Percentiles rank a stretch among this genome's conserved stretches.
Evolutionary conservation across 2,113 vertebrate species (phyloP).

Genomic region (Micronisus gabar): DNA sequence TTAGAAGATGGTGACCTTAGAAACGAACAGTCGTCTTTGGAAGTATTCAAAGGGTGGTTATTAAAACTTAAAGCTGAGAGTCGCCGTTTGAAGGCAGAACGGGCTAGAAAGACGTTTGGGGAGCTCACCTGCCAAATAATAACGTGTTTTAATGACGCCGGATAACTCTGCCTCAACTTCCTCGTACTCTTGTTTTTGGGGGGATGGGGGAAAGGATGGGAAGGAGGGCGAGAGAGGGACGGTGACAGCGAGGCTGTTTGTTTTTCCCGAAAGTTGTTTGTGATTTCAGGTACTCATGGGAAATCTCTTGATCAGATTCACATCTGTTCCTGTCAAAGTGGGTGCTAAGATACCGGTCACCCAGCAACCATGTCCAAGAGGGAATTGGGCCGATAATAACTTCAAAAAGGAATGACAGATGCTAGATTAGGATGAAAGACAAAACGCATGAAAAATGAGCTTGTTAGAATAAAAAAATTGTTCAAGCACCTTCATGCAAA

Average conservation of each 20-base stretch:
- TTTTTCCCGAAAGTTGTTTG: constrained; percentile 98
- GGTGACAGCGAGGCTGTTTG: constrained; percentile 89
- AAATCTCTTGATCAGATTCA: constrained; percentile 99
- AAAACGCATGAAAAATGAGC: constrained; percentile 92
- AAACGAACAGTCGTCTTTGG: neutral
- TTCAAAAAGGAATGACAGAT: constrained; percentile 99
- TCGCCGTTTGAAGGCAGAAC: neutral
- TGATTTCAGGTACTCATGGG: constrained; percentile 99
- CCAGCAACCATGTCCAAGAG: constrained; percentile 99
- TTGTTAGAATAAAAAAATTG: constrained; percentile 97
- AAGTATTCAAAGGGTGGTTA: constrained; percentile 5
- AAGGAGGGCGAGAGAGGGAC: constrained; percentile 61
- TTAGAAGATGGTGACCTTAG: constrained; percentile 49
- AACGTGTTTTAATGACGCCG: neutral
- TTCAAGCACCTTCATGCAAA: constrained; percentile 97
- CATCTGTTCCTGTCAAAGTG: constrained; percentile 99
- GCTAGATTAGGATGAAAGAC: constrained; percentile 99
- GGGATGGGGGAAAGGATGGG: constrained; percentile 31
- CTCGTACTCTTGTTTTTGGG: constrained; percentile 5
- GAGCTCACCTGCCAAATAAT: constrained; percentile 26
- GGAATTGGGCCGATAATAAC: constrained; percentile 99
- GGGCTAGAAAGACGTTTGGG: neutral
- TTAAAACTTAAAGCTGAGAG: constrained; percentile 19
- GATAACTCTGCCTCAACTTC: constrained; percentile 58
- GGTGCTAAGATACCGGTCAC: constrained; percentile 99